A percentile compares a stretch with the other conserved stretches of the same genome.
These are phyloP conservation scores for Ammodytes dubius DNA, from an alignment of 2,113 vertebrate genomes.

Conservation along the genomic window DNA sequence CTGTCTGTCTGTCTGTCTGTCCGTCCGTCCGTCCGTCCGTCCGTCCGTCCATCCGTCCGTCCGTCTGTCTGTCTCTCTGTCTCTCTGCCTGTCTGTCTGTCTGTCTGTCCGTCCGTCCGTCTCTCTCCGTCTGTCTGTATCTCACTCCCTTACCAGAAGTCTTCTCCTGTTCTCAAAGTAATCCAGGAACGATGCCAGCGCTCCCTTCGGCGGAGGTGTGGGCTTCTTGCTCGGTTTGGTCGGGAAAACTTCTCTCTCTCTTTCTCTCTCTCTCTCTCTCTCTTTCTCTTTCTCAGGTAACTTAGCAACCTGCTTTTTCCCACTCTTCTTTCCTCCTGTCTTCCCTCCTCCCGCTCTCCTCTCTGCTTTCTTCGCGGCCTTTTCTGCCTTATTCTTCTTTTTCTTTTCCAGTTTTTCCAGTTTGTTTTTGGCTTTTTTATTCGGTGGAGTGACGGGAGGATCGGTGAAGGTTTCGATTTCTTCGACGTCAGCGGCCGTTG, in stretches of 20 bases:
- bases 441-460: conserved; percentile 62
- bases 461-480: conserved; percentile 78
- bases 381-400: conserved; percentile 89
- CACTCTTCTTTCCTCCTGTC: conserved; percentile 86
- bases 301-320: conserved; percentile 85
- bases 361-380: conserved; percentile 88
- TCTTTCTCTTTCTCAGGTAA: conserved; percentile 84
- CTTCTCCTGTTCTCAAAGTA: conserved; percentile 95
- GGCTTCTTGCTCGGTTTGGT: conserved; percentile 86
- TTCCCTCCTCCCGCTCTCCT: conserved; percentile 85
- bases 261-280: too few species aligned
- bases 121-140: background rate
- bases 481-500: conserved; percentile 78
- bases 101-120: too few species aligned
- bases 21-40: too few species aligned
- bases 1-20: too few species aligned
- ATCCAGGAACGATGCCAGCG: conserved; percentile 88
- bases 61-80: too few species aligned
- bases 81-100: too few species aligned
- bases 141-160: conserved; percentile 91
- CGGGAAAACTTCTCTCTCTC: conserved; percentile 54
- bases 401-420: conserved; percentile 90
- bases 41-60: too few species aligned
- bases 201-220: conserved; percentile 80
- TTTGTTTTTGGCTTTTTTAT: conserved; percentile 87